phyloP scores from a whole-genome alignment of 2,888 invertebrate genomes.

The Listrodromus nycthemerus region DNA sequence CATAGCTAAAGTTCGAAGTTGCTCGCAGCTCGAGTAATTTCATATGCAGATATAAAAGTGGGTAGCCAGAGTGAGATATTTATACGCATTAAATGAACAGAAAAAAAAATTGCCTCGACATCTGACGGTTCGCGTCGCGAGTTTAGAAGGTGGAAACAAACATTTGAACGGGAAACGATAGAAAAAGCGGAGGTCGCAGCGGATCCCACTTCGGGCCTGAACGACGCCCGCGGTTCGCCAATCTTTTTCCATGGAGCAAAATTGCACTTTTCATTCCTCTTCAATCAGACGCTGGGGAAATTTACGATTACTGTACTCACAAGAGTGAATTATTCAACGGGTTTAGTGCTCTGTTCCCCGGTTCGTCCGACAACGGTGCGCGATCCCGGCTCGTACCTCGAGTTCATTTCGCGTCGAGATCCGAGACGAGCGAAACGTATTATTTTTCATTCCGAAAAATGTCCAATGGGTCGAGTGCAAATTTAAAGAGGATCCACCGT shows the following conservation, averaged over 20 bases:
- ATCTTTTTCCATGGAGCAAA: constrained; percentile 62
- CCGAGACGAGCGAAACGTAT: constrained; percentile 29
- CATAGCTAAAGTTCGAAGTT: constrained; percentile 60
- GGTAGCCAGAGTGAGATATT: constrained; percentile 37
- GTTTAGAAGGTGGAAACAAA: constrained; percentile 24
- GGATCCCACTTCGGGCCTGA: background rate
- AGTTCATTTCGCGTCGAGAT: constrained; percentile 25
- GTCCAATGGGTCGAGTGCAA: constrained; percentile 58
- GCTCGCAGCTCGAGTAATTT: constrained; percentile 46
- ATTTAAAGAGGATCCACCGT: constrained; percentile 59
- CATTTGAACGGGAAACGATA: constrained; percentile 46
- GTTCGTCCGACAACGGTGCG: constrained; percentile 17
- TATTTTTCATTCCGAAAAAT: constrained; percentile 63
- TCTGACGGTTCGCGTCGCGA: constrained; percentile 8
- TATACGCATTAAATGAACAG: background rate
- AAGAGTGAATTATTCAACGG: constrained; percentile 65
- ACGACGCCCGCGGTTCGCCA: constrained; percentile 35
- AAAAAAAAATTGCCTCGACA: background rate
- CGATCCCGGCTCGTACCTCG: background rate
- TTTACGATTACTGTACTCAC: constrained; percentile 63
- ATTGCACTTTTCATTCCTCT: constrained; percentile 65
- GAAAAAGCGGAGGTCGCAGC: constrained; percentile 38
- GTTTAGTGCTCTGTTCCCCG: constrained; percentile 34
- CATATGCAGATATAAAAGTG: constrained; percentile 44
- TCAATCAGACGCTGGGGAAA: constrained; percentile 65